Percentiles rank a stretch among this genome's conserved stretches.
phyloP scores from a whole-genome alignment of 2,113 vertebrate genomes.

The Myodes glareolus region DNA sequence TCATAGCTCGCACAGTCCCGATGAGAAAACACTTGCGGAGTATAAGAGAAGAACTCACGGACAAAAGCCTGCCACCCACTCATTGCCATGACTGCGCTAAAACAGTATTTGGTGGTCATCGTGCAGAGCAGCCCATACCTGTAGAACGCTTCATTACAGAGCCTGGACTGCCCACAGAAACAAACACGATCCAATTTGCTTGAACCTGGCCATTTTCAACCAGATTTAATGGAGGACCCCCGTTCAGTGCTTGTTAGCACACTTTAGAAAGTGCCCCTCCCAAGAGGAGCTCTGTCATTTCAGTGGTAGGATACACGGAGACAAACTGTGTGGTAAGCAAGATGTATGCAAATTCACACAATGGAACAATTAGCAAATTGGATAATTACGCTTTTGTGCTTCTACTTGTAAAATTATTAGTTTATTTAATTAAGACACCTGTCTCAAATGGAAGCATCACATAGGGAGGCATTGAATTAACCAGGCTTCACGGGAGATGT shows the following conservation, averaged over 20 bases:
- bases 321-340: constrained; percentile 39
- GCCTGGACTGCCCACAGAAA: constrained; percentile 8
- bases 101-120: neutral
- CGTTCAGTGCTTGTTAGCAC: constrained; percentile 9
- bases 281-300: constrained; percentile 42
- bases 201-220: constrained; percentile 3
- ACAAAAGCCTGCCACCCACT: neutral
- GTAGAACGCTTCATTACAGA: neutral
- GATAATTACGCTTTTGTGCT: constrained; percentile 73
- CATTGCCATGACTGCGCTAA: neutral
- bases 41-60: neutral
- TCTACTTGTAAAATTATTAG: constrained; percentile 72
- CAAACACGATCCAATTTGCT: constrained; percentile 4
- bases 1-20: neutral
- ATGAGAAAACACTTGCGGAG: neutral
- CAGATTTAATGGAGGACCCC: neutral
- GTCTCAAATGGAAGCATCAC: constrained; percentile 45
- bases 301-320: constrained; percentile 17
- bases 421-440: constrained; percentile 78
- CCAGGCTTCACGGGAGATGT: neutral
- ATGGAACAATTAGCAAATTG: constrained; percentile 71
- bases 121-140: neutral
- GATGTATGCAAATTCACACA: constrained; percentile 66
- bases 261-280: constrained; percentile 43
- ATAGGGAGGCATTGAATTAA: constrained; percentile 48